Evolutionary conservation across 2,113 vertebrate genomes (phyloP).

Genomic region (Mionectes macconnelli): DNA sequence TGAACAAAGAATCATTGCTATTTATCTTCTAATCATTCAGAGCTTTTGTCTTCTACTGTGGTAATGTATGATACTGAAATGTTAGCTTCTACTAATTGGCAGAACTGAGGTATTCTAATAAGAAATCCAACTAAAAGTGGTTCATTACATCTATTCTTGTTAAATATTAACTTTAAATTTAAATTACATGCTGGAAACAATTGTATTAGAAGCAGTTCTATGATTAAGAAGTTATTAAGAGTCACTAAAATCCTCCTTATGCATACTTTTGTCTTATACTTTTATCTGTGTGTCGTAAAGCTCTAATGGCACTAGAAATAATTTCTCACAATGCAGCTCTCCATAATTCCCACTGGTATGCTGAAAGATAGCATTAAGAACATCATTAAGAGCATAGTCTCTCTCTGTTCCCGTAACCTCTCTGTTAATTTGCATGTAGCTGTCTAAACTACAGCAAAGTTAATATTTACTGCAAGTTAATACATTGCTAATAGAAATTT

Average conservation of each 20-base stretch:
- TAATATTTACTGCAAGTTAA: conserved; percentile 69
- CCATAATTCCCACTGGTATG: conserved; percentile 36
- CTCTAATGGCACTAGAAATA: conserved; percentile 31
- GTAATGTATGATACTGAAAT: neutral
- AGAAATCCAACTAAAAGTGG: neutral
- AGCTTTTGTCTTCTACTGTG: neutral
- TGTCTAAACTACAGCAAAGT: conserved; percentile 48
- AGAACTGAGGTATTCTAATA: neutral
- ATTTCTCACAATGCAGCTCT: neutral
- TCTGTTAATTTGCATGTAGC: conserved; percentile 63
- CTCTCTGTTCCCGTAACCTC: conserved; percentile 40
- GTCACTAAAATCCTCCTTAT: conserved; percentile 30
- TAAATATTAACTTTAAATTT: conserved; percentile 29
- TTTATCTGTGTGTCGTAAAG: neutral
- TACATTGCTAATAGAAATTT: conserved; percentile 48
- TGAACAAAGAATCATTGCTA: neutral
- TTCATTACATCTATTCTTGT: neutral
- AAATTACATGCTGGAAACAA: conserved; percentile 42
- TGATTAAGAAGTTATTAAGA: conserved; percentile 42
- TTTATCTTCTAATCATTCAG: neutral
- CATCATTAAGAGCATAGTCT: conserved; percentile 51
- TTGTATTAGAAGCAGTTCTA: conserved; percentile 23
- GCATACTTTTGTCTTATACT: neutral
- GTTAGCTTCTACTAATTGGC: neutral
- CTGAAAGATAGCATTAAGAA: conserved; percentile 53